phyloP scores from a whole-genome alignment of 2,113 vertebrate genomes.

The Brachypodius melanocephalos region DNA sequence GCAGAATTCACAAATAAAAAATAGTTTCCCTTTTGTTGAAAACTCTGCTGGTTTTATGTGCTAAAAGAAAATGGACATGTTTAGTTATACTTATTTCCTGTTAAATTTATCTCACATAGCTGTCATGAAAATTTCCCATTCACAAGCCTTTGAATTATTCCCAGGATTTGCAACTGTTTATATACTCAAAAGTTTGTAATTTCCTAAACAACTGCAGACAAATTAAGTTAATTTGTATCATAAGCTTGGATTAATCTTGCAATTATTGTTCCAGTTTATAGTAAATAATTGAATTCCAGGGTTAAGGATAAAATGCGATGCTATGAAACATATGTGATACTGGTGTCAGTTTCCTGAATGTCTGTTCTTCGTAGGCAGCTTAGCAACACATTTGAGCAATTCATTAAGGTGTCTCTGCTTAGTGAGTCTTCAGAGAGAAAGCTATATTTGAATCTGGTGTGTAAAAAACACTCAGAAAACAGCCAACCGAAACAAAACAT shows the following conservation, averaged over 20 bases:
- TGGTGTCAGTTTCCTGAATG: conserved; percentile 45
- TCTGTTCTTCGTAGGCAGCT: conserved; percentile 49
- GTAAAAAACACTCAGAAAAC: conserved; percentile 29
- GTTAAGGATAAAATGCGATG: conserved; percentile 60
- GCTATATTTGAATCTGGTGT: neutral
- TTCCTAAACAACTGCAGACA: conserved; percentile 8
- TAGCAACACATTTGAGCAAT: conserved; percentile 62
- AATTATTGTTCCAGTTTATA: conserved; percentile 63
- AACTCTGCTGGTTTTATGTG: neutral
- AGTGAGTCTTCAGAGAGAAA: conserved; percentile 21
- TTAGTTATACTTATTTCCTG: neutral
- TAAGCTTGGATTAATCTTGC: conserved; percentile 38
- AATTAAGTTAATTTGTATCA: conserved; percentile 51
- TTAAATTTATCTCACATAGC: neutral
- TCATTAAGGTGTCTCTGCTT: conserved; percentile 56
- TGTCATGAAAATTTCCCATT: conserved; percentile 8
- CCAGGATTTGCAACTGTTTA: conserved; percentile 15
- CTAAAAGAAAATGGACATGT: conserved; percentile 1
- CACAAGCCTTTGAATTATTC: conserved; percentile 35
- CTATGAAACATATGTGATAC: conserved; percentile 52
- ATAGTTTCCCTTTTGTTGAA: neutral
- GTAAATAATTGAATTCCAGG: conserved; percentile 64
- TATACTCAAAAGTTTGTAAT: conserved; percentile 35
- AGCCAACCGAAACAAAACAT: conserved; percentile 34
- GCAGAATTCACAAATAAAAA: conserved; percentile 14